A percentile compares a stretch with the other conserved stretches of the same genome.
Evolutionary conservation across 2,797 vertebrate genomes (phyloP).

Genomic region (Chelmon rostratus): DNA sequence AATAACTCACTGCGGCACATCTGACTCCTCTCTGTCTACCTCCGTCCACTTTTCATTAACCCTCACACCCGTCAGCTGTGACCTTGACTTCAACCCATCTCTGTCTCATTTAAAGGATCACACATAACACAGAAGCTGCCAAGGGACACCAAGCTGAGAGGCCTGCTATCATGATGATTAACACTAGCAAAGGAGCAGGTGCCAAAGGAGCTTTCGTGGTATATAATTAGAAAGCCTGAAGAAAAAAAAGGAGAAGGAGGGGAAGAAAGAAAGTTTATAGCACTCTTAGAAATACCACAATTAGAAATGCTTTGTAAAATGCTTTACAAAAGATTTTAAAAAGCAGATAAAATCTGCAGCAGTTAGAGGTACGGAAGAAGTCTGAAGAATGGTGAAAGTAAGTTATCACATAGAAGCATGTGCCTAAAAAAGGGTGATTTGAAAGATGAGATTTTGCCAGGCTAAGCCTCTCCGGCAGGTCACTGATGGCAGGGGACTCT

Average conservation of each 20-base stretch:
- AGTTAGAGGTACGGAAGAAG: background rate
- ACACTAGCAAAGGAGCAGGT: conserved; percentile 23
- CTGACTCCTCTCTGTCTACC: background rate
- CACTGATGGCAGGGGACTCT: background rate
- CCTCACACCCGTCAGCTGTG: conserved; percentile 46
- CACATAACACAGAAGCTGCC: conserved; percentile 3
- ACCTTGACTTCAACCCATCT: conserved; percentile 33
- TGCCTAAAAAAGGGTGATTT: background rate
- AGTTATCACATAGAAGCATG: background rate
- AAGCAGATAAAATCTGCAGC: background rate
- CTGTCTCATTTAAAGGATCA: conserved; percentile 25
- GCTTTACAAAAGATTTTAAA: background rate
- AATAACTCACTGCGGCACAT: conserved; percentile 12
- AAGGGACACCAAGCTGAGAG: conserved; percentile 19
- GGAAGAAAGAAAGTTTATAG: background rate
- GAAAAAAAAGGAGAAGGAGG: background rate
- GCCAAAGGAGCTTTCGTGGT: conserved; percentile 3
- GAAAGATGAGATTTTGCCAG: conserved; percentile 27
- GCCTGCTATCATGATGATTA: conserved; percentile 32
- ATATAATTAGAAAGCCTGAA: conserved; percentile 23
- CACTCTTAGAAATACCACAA: background rate
- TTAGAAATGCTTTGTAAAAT: conserved; percentile 13
- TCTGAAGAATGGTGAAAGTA: background rate
- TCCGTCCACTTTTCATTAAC: conserved; percentile 44
- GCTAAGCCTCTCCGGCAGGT: conserved; percentile 29